A percentile compares a stretch with the other conserved stretches of the same genome.
phyloP scores from a whole-genome alignment of 2,888 invertebrate species.

The Lepidonotus clava region DNA sequence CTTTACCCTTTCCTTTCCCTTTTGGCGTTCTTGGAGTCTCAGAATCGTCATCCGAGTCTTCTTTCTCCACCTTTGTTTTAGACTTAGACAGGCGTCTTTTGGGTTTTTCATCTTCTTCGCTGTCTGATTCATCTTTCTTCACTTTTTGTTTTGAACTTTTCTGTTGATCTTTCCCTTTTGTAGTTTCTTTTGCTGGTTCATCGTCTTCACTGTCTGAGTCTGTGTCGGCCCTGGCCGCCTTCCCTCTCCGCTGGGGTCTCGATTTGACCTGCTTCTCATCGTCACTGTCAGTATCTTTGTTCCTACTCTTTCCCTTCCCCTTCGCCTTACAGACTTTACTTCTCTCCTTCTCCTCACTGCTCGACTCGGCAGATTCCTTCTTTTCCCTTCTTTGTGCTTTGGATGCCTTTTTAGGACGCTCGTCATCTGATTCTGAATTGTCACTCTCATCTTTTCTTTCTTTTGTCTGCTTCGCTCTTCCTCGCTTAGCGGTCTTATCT shows the following conservation, averaged over 20 bases:
- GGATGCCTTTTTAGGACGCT: conserved; percentile 27
- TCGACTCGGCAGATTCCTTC: neutral
- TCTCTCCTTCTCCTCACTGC: conserved; percentile 13
- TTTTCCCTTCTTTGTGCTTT: conserved; percentile 34
- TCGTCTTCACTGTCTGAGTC: conserved; percentile 27
- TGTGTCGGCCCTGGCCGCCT: neutral
- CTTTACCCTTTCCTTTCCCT: conserved; percentile 7
- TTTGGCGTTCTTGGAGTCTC: neutral
- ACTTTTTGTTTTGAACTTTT: neutral
- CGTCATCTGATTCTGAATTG: conserved; percentile 58
- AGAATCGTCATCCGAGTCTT: neutral
- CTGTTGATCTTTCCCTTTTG: neutral
- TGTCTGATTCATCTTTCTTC: conserved; percentile 13
- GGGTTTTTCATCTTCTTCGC: conserved; percentile 31
- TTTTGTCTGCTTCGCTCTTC: neutral
- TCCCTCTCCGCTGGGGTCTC: no score
- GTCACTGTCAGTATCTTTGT: conserved; percentile 30
- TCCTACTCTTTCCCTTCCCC: conserved; percentile 15
- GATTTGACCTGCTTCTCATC: conserved; percentile 29
- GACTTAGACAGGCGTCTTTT: no score
- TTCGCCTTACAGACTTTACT: no score
- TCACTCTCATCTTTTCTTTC: conserved; percentile 25
- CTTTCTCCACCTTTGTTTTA: neutral
- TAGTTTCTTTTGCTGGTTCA: neutral
- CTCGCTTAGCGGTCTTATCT: neutral